A percentile compares a stretch with the other conserved stretches of the same genome.
phyloP scores from a whole-genome alignment of 2,888 invertebrate species.

The Plusia festucae region DNA sequence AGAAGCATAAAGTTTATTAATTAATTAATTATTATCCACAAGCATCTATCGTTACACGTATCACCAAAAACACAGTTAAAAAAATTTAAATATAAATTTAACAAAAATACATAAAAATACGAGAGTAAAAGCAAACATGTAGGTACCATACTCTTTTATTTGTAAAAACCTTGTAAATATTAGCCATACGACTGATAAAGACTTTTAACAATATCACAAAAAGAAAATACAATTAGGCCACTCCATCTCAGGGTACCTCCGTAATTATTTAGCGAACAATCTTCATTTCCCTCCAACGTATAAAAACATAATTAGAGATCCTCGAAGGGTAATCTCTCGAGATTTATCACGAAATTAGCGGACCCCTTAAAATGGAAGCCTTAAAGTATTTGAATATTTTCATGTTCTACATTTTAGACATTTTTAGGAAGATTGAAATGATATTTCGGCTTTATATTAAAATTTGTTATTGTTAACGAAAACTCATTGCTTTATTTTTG shows the following conservation, averaged over 20 bases:
- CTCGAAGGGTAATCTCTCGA: conserved; percentile 66
- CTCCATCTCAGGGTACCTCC: conserved; percentile 30
- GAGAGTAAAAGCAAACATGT: too few relatives aligned
- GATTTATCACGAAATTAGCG: conserved; percentile 69
- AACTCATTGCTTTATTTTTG: neutral
- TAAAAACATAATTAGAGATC: conserved; percentile 69
- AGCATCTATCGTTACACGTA: too few relatives aligned
- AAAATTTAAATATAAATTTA: too few relatives aligned
- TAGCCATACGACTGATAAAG: neutral
- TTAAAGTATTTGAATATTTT: conserved; percentile 58
- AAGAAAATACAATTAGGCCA: conserved; percentile 9
- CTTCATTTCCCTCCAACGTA: conserved; percentile 52
- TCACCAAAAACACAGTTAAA: too few relatives aligned
- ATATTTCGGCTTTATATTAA: conserved; percentile 11
- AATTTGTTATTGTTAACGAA: too few relatives aligned
- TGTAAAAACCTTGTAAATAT: neutral
- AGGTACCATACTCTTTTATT: too few relatives aligned
- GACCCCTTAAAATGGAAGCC: conserved; percentile 59
- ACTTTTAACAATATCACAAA: conserved; percentile 16
- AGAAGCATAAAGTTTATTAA: too few relatives aligned
- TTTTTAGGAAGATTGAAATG: conserved; percentile 29
- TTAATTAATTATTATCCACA: too few relatives aligned
- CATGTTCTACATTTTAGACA: conserved; percentile 54
- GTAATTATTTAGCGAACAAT: conserved; percentile 57
- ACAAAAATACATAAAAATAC: too few relatives aligned